These are phyloP conservation scores for Pantelozetes paolii DNA, from an alignment of 2,888 invertebrate species.

Conservation along the genomic window DNA sequence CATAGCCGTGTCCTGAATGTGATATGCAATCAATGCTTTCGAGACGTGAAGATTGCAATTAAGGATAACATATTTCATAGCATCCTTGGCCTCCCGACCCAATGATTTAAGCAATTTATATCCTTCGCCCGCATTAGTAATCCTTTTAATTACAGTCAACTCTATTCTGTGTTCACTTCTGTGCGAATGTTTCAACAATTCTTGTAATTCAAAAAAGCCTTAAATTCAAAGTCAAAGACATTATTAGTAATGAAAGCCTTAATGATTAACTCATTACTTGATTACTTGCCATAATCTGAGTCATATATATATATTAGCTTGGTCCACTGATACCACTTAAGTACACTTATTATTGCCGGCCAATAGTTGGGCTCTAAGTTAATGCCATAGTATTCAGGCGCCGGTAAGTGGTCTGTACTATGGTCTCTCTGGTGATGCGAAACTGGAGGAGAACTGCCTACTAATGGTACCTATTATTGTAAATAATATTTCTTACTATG, in stretches of 20 bases:
- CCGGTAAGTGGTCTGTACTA: background rate
- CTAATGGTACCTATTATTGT: constrained; percentile 10
- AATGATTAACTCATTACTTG: background rate
- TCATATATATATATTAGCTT: constrained; percentile 23
- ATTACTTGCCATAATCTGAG: constrained; percentile 32
- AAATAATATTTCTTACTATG: background rate
- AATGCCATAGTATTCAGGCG: constrained; percentile 22
- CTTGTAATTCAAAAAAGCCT: constrained; percentile 28
- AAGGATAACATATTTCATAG: constrained; percentile 34
- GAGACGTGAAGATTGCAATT: constrained; percentile 31
- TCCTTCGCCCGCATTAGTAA: constrained; percentile 19
- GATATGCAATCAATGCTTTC: constrained; percentile 24
- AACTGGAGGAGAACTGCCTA: constrained; percentile 17
- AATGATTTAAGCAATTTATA: constrained; percentile 27
- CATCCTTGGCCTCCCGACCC: constrained; percentile 18
- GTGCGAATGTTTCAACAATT: constrained; percentile 29
- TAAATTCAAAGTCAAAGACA: background rate
- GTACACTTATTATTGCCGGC: constrained; percentile 34
- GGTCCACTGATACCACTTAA: constrained; percentile 32
- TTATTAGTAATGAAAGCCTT: background rate
- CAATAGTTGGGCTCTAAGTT: constrained; percentile 33
- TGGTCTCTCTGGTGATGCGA: constrained; percentile 2
- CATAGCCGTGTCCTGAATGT: constrained; percentile 35
- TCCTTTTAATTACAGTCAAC: constrained; percentile 21
- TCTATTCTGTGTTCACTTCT: constrained; percentile 23